These are phyloP conservation scores for Acleris cristana DNA, from an alignment of 2,888 invertebrate species.

Conservation along the genomic window DNA sequence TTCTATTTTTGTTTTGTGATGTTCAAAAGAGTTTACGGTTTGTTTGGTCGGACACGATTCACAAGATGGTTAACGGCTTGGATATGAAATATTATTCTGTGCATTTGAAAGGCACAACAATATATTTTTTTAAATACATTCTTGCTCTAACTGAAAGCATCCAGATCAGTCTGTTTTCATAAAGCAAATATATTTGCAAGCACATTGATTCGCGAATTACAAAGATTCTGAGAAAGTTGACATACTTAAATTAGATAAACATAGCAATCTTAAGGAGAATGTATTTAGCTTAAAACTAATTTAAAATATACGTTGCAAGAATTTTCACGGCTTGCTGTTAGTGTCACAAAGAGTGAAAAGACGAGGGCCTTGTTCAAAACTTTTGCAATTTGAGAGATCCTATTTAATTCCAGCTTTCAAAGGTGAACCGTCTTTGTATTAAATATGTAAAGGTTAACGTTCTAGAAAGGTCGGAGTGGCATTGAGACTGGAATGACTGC, in stretches of 20 bases:
- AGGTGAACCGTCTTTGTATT: conserved; percentile 31
- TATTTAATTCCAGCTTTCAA: conserved; percentile 27
- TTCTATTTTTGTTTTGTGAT: conserved; percentile 13
- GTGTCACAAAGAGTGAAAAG: conserved; percentile 7
- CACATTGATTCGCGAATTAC: background rate
- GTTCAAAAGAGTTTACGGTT: conserved; percentile 10
- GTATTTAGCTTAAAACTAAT: background rate
- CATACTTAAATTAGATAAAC: background rate
- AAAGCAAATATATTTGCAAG: background rate
- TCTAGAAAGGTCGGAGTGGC: conserved; percentile 50
- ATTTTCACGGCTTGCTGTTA: conserved; percentile 3
- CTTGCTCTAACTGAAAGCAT: no score
- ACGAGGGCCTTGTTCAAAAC: background rate
- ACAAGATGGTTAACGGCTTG: conserved; percentile 6
- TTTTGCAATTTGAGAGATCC: conserved; percentile 14
- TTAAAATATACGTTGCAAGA: background rate
- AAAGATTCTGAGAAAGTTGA: conserved; percentile 3
- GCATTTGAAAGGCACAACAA: conserved; percentile 3
- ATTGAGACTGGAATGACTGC: conserved; percentile 46
- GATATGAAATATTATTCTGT: conserved; percentile 1
- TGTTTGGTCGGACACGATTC: background rate
- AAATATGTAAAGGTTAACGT: conserved; percentile 47
- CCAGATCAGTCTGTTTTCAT: background rate
- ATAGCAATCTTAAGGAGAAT: background rate
- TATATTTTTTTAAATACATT: background rate